Evolutionary conservation across 2,888 invertebrate genomes (phyloP), one percentile per base, ranked within the genome.

Genomic region (Agrotis exclamationis): DNA sequence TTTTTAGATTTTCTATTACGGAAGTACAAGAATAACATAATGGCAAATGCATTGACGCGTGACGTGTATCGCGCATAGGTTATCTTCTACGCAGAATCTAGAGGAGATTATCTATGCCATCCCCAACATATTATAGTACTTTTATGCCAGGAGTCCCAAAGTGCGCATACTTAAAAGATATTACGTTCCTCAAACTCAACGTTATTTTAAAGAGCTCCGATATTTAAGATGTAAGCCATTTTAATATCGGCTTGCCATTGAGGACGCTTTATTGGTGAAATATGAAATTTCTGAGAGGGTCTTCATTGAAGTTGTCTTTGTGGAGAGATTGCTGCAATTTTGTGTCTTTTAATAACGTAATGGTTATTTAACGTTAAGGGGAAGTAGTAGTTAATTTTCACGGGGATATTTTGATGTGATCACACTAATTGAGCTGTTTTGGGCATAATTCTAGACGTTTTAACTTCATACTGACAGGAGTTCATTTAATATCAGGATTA

Each of bases 241-340:
- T 90, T 87, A 90, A 90, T 90, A 89, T 89, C 84, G 86, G 86
- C 83, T 87, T 84, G 74, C 80, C 80, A 86, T 88, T 86, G 82
- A 85, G 79, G 78, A 70, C 80, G 71, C 83, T 84, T 86, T 85
- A 84, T 86, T 84, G 84, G 84, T 70, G 85, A 88, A 89, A 88
- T 87, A 89, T 89, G 85, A 86, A 86, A 89, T 88, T 89, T 86
- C 73, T 68, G 50, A 76, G 73, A 85, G 81, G 78, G 77, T 78
- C 74, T 63, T 48, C 67, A 63, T 47, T 69, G 71, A 82, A 74
- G 72, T 74, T 70, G 70, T 76, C 79, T 84, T 82, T 82, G 63
- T 76, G 54, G 59, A 66, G 51, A 79, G 69, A 83, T 82, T 80
- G 79, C 57, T 70, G 84, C 74, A 82, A 85, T 85, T 81, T 83